phyloP scores from a whole-genome alignment of 2,113 vertebrate genomes.

The Bungarus multicinctus region DNA sequence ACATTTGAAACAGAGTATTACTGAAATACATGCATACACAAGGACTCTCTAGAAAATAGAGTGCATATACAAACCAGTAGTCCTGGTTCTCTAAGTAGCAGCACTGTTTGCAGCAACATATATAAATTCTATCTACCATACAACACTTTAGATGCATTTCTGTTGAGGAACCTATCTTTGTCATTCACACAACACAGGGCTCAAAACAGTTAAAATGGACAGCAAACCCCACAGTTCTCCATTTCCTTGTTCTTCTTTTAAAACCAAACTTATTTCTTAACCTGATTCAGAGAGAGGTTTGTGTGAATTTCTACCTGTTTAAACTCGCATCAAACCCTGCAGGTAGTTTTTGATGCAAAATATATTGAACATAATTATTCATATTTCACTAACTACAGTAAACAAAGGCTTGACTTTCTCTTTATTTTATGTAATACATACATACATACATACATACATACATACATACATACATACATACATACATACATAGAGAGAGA shows the following conservation, averaged over 20 bases:
- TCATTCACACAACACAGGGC: background rate
- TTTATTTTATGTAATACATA: background rate
- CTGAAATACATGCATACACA: background rate
- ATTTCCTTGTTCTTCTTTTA: background rate
- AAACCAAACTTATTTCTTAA: background rate
- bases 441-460: too few relatives aligned
- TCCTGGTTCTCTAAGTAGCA: background rate
- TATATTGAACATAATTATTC: background rate
- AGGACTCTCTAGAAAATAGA: background rate
- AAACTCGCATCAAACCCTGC: background rate
- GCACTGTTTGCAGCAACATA: background rate
- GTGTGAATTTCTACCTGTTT: background rate
- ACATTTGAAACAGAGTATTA: background rate
- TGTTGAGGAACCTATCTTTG: background rate
- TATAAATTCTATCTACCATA: background rate
- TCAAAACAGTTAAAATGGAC: background rate
- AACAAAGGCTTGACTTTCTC: background rate
- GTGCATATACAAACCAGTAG: background rate
- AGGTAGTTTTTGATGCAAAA: background rate
- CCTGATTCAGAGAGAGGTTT: background rate
- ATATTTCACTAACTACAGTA: background rate
- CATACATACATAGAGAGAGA: too few relatives aligned
- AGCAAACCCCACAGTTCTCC: background rate
- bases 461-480: background rate
- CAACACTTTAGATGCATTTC: background rate